Evolutionary conservation across 2,113 vertebrate genomes (phyloP).

Genomic region (Eurystomus gularis): DNA sequence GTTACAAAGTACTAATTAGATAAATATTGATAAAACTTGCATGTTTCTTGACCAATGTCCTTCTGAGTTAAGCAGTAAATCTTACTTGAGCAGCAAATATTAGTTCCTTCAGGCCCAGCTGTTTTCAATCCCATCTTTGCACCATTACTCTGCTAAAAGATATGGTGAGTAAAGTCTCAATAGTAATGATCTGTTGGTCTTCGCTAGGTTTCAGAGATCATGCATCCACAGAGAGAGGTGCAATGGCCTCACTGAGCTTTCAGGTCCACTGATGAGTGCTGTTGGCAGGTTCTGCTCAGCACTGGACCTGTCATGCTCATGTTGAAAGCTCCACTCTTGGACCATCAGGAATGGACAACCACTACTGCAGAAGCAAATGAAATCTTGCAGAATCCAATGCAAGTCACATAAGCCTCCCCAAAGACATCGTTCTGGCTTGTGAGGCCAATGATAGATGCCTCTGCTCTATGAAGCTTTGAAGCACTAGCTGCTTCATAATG

Average conservation of each 20-base stretch:
- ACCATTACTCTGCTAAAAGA: neutral
- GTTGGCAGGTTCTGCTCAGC: neutral
- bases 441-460: neutral
- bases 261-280: neutral
- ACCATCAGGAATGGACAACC: neutral
- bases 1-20: neutral
- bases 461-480: neutral
- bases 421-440: neutral
- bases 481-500: neutral
- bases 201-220: neutral
- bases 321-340: neutral
- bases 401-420: neutral
- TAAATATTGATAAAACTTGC: neutral
- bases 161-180: neutral
- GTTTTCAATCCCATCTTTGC: neutral
- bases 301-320: neutral
- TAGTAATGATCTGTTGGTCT: neutral
- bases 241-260: neutral
- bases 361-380: neutral
- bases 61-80: neutral
- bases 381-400: neutral
- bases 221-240: neutral
- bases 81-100: neutral
- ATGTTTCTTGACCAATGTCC: neutral
- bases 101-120: neutral